phyloP scores from a whole-genome alignment of 2,888 invertebrate genomes.

The Latrodectus elegans region DNA sequence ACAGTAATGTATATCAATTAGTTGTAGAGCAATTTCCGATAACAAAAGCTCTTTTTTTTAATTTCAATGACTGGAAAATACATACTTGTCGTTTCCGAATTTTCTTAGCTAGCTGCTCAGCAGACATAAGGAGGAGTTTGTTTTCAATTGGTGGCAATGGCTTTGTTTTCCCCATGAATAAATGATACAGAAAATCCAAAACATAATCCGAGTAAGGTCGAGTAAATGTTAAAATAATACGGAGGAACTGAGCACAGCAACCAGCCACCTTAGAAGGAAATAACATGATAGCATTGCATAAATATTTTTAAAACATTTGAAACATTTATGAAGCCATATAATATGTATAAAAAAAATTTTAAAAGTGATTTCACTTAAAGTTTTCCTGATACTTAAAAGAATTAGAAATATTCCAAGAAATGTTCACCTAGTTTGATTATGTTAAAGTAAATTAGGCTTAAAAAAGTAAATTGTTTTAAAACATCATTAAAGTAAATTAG shows the following conservation, averaged over 20 bases:
- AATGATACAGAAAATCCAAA: conserved; percentile 15
- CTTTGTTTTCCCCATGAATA: conserved; percentile 19
- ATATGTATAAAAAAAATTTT: no score
- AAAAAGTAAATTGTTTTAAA: no score
- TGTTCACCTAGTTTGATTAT: no score
- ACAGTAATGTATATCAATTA: no score
- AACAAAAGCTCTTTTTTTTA: not conserved
- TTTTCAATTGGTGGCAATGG: conserved; percentile 73
- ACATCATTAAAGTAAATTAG: no score
- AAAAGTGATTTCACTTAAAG: no score
- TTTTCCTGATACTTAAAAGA: no score
- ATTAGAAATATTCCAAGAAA: no score
- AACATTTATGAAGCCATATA: no score
- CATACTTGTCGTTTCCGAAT: conserved; percentile 75
- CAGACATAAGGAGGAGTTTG: conserved; percentile 74
- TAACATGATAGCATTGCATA: not conserved
- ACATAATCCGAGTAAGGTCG: conserved; percentile 26
- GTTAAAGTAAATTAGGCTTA: no score
- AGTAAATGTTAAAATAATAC: conserved; percentile 16
- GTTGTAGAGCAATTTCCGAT: no score
- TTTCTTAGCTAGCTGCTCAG: conserved; percentile 73
- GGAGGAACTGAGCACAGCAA: not conserved
- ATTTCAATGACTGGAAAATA: not conserved
- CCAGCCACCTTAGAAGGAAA: conserved; percentile 2
- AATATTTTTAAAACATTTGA: no score